Base-by-base conservation (phyloP, 2,888 invertebrate genomes). In the Cyclophora punctaria region DNA sequence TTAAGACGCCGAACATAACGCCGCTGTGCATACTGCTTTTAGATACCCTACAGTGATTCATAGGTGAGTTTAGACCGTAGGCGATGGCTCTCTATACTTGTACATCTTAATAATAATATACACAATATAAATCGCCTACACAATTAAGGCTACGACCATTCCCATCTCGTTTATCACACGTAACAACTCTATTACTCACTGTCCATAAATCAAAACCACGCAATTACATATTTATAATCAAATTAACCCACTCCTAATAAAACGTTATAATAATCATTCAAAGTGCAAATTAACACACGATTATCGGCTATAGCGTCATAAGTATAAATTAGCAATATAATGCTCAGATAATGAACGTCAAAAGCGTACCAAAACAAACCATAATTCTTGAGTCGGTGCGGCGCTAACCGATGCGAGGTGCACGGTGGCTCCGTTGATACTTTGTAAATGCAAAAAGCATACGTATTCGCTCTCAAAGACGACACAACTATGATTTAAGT, bases 401-500 rank as follows among this genome's bases (percentile, higher is more conserved):
- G 69, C 64, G 70, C 66, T 68, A 71, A 73, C 69, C 64, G 60
- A 62, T 63, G 63, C 60, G 54, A 62, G 57, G 51, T 58, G 59
- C 61, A 72, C 71, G 65, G 71, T 70, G 69, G 69, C 71, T 67
- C 71, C 70, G 71, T 69, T 64, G 63, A 65, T 68, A 64, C 71
- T 72, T 67, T 66, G 68, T 68, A 69, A 70, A 75, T 71, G 73
- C 74, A 75, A 77, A 77, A 77, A 75, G 77, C 78, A 75, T 69
- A 74, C 73, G 69, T 76, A 69, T 71, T 67, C 73, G 75, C 71
- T 74, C 72, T 73, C 69, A 65, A 69, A 75, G 75, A 69, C 73
- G 77, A 80, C 77, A 73, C 71, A 55, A 69, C 74, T 80, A 84
- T 84, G 85, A 84, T 84, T 83, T 83, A 84, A 80, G 78, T 68